phyloP scores from a whole-genome alignment of 2,888 invertebrate genomes.

The Ectemnius cavifrons region DNA sequence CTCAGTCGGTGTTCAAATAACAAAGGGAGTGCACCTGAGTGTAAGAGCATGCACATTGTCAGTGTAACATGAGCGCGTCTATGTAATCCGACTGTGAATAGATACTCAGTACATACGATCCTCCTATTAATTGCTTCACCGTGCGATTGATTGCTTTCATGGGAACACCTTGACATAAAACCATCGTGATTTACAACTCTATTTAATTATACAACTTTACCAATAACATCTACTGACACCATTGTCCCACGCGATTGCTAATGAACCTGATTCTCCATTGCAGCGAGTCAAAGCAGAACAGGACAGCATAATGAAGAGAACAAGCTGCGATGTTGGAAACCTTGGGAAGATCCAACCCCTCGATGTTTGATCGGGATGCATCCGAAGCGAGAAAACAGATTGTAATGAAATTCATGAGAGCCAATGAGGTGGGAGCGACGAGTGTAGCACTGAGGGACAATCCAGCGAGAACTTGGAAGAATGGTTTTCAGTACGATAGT shows the following conservation, averaged over 20 bases:
- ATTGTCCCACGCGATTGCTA: neutral
- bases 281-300: neutral
- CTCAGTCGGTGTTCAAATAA: too few relatives aligned
- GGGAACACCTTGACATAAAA: neutral
- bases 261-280: neutral
- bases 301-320: slow-evolving; percentile 28
- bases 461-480: slow-evolving; percentile 18
- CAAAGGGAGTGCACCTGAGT: too few relatives aligned
- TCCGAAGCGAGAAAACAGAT: neutral
- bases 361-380: slow-evolving; percentile 21
- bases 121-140: too few relatives aligned
- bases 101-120: too few relatives aligned
- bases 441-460: neutral
- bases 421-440: too few relatives aligned
- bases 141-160: too few relatives aligned
- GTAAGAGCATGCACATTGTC: too few relatives aligned
- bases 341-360: slow-evolving; percentile 34
- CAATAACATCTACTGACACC: too few relatives aligned
- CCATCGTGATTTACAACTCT: neutral
- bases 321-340: slow-evolving; percentile 19
- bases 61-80: neutral
- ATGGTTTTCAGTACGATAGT: slow-evolving; percentile 88
- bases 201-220: too few relatives aligned
- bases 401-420: slow-evolving; percentile 32
- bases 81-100: neutral